Evolutionary conservation across 2,888 invertebrate species (phyloP).

Genomic region (Plebejus melissa): DNA sequence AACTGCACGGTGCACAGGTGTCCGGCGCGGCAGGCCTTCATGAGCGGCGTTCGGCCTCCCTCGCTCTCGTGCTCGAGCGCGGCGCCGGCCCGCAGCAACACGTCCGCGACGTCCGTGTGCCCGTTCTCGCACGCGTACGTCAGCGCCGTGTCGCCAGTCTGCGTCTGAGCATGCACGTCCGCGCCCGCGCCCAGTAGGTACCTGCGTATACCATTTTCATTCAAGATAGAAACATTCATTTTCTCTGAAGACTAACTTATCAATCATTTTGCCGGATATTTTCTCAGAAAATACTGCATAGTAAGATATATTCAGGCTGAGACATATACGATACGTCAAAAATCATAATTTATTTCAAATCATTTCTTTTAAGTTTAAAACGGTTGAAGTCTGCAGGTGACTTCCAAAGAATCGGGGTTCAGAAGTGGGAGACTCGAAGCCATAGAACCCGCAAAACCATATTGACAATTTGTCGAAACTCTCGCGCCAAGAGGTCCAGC

Average conservation of each 20-base stretch:
- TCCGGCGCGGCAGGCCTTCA: conserved; percentile 98
- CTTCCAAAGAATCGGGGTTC: no score
- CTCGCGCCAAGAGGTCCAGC: conserved; percentile 24
- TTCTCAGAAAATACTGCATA: no score
- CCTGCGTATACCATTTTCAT: conserved; percentile 40
- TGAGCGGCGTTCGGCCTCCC: conserved; percentile 97
- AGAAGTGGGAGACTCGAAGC: no score
- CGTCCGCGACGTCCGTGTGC: conserved; percentile 97
- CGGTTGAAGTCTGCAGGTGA: no score
- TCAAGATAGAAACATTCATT: not conserved
- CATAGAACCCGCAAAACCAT: no score
- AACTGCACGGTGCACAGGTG: conserved; percentile 98
- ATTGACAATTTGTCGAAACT: no score
- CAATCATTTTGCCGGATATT: no score
- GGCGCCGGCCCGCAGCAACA: conserved; percentile 93
- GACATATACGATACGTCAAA: no score
- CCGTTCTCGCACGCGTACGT: conserved; percentile 99
- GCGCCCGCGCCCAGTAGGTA: conserved; percentile 91
- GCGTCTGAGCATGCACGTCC: conserved; percentile 95
- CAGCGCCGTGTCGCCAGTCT: conserved; percentile 96
- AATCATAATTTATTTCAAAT: no score
- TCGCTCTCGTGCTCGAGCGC: conserved; percentile 97
- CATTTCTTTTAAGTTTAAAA: no score
- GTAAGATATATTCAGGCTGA: no score
- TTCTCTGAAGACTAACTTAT: no score